Evolutionary conservation across 2,113 vertebrate species (phyloP).

Genomic region (Colinus virginianus): DNA sequence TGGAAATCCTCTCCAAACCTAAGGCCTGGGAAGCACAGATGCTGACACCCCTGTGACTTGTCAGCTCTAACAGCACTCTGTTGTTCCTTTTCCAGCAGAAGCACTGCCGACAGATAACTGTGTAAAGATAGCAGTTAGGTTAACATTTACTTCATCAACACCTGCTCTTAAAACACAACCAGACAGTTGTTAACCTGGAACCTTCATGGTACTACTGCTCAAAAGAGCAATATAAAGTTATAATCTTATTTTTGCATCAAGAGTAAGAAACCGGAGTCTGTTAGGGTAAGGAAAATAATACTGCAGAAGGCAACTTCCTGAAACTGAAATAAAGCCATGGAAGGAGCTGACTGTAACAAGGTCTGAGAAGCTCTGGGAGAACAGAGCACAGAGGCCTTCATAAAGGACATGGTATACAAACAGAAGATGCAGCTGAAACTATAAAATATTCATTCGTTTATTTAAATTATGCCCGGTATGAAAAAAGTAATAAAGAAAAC

Average conservation of each 20-base stretch:
- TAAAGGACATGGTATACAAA: not conserved
- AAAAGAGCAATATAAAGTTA: not conserved
- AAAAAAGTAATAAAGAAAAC: not conserved
- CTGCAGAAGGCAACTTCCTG: not conserved
- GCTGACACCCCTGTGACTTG: accelerated
- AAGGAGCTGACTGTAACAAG: not conserved
- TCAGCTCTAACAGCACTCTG: not conserved
- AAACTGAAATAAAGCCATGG: not conserved
- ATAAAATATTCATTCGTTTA: not conserved
- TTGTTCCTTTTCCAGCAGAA: not conserved
- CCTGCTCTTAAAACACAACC: not conserved
- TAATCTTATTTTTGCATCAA: not conserved
- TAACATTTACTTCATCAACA: accelerated
- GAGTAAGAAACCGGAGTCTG: not conserved
- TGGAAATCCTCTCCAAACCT: not conserved
- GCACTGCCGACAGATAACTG: not conserved
- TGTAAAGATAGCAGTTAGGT: not conserved
- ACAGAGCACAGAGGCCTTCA: not conserved
- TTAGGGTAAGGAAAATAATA: not conserved
- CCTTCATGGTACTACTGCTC: accelerated
- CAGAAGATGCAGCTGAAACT: not conserved
- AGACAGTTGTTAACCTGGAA: not conserved
- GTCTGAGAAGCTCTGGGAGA: not conserved
- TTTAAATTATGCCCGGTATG: not conserved
- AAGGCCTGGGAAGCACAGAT: not conserved